These are phyloP conservation scores for Harmothoe impar DNA, from an alignment of 2,888 invertebrate species.

Conservation along the genomic window DNA sequence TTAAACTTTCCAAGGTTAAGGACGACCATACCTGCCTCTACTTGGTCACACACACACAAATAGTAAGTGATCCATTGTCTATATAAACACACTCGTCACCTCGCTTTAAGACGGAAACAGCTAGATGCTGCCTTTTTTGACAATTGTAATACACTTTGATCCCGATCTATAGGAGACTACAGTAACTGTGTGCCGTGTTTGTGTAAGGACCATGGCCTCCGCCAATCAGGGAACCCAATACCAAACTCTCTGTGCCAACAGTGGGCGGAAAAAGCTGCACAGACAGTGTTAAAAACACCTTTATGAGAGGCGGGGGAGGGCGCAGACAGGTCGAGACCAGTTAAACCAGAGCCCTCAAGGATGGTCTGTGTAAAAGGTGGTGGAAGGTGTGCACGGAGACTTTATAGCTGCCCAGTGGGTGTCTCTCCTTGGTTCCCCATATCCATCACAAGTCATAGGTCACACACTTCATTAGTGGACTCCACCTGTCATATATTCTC, in stretches of 20 bases:
- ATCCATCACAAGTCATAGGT: too few species aligned
- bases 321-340: not conserved
- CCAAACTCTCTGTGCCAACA: not conserved
- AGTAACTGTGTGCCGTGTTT: conserved; percentile 20
- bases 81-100: conserved; percentile 30
- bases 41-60: not conserved
- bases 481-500: too few species aligned
- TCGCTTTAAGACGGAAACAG: not conserved
- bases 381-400: not conserved
- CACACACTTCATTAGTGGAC: too few species aligned
- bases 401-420: not conserved
- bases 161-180: not conserved
- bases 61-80: conserved; percentile 53
- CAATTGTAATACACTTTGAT: not conserved
- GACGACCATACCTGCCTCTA: not conserved
- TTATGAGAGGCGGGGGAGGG: not conserved
- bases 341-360: not conserved
- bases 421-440: too few species aligned
- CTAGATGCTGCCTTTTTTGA: not conserved
- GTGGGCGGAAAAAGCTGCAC: not conserved
- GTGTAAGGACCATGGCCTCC: not conserved
- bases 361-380: not conserved
- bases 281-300: not conserved
- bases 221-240: conserved; percentile 2
- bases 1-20: not conserved